Conservation (phyloP, 2,888 invertebrate species). For the Dermolepida albohirtum region DNA sequence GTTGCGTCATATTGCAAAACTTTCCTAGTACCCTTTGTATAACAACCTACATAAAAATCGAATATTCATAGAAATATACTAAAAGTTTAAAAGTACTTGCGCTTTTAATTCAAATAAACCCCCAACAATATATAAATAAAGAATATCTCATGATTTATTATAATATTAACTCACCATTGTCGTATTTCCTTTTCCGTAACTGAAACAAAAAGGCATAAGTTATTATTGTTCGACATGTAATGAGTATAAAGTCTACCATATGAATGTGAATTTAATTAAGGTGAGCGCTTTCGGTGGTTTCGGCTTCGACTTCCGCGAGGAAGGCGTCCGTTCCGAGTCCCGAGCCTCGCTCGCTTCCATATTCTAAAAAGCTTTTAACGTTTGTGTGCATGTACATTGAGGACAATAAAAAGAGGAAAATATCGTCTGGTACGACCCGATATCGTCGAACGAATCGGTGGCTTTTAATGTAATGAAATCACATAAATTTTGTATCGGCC, state of each 20-base stretch:
- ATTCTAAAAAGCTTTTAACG: constrained; percentile 24
- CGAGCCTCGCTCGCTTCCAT: background rate
- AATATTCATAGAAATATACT: too few species aligned
- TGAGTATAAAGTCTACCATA: constrained; percentile 5
- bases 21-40: too few species aligned
- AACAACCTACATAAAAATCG: too few species aligned
- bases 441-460: constrained; percentile 30
- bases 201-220: constrained; percentile 68
- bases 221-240: constrained; percentile 14
- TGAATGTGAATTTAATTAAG: constrained; percentile 23
- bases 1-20: too few species aligned
- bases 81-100: too few species aligned
- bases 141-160: background rate
- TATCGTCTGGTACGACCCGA: constrained; percentile 21
- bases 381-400: constrained; percentile 15
- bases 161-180: constrained; percentile 78
- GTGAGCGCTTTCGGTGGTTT: constrained; percentile 2
- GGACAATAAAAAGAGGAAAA: constrained; percentile 31
- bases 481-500: constrained; percentile 34
- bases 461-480: constrained; percentile 43
- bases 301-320: background rate
- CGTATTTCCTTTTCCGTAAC: constrained; percentile 91
- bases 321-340: background rate
- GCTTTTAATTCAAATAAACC: too few species aligned
- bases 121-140: too few species aligned